Base-by-base conservation (phyloP, 2,888 invertebrate genomes). In the Hypomecis atomaria region DNA sequence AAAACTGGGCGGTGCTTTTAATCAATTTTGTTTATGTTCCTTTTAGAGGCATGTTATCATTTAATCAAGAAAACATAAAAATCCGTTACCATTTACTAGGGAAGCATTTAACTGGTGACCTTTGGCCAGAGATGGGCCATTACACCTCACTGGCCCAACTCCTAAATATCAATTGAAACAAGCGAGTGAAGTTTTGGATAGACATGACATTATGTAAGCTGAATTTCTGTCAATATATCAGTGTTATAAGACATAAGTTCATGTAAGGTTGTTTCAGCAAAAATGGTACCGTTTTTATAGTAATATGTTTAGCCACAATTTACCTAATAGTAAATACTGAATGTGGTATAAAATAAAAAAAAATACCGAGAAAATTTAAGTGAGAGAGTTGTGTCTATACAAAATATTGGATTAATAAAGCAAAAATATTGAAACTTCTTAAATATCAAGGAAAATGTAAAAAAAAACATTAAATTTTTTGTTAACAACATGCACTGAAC, bases 101-200 rank as follows among this genome's bases (percentile, higher is more conserved):
- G 64, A 65, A 64, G 62, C 59, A 63, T 69, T 67, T 55, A 69
- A 64, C 62, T 65, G 60, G 62, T 66, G 68, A 67, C 70, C 69
- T 72, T 72, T 73, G 69, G 55, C 69, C 70, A 59, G 50, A 23
- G 40, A 9, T 71, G 56, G 66, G 52, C 60, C 54, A 67, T 66
- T 66, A 68, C 64, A 72, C 62, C 64, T 61, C 54, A 47, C 64
- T 49, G 37, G 52, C 62, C 62, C 59, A 56, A 38, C 64, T 64
- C 56, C 68, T 62, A 73, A 74, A 70, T 73, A 77, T 77, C 72
- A 75, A 75, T 75, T 66, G 70, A 66, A 69, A 69, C 59, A 52
- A 69, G 60, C 43, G 72, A 64, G 5, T 45, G 33, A 6, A 54
- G 6, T 3, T 9, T 11, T 10, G 23, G 45, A 57, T 42, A 62